Evolutionary conservation across 2,888 invertebrate species (phyloP), one percentile per base, ranked within the genome.

Genomic region (Noctuana brunneofusca): DNA sequence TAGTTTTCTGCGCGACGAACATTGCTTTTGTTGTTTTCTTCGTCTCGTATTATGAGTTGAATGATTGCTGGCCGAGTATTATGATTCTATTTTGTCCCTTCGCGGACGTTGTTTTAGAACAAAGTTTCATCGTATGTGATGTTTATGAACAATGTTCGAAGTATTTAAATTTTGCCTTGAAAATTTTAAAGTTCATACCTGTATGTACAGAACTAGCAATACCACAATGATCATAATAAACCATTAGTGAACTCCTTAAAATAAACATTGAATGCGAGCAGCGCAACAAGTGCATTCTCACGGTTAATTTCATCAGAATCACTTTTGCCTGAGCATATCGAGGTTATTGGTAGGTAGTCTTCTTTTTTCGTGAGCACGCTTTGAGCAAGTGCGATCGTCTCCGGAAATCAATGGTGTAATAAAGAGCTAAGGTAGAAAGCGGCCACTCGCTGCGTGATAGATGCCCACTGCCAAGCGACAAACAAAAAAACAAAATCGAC

Each of bases 391-490:
- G 60, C 60, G 48, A 64, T 69, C 70, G 72, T 77, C 83, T 87
- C 89, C 89, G 89, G 89, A 89, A 89, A 89, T 84, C 88, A 85
- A 80, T 83, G 83, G 78, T 79, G 79, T 86, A 89, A 89, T 89
- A 89, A 89, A 89, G 88, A 86, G 82, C 83, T 84, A 80, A 73
- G 79, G 84, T 83, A 86, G 87, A 88, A 86, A 86, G 87, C 87
- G 89, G 74, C 85, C 87, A 80, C 90, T 80, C 84, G 89, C 90
- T 90, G 90, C 69, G 90, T 89, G 90, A 90, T 89, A 86, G 89
- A 90, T 90, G 89, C 86, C 75, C 82, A 76, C 76, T 76, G 78
- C 74, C 77, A 78, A 83, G 76, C 87, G 84, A 87, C 87, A 89
- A 89, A 56, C 8, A 86, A 89, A 89, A 87, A 80, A 86, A 89